Base-by-base conservation (phyloP, 2,888 invertebrate genomes). In the Pomacea canaliculata region DNA sequence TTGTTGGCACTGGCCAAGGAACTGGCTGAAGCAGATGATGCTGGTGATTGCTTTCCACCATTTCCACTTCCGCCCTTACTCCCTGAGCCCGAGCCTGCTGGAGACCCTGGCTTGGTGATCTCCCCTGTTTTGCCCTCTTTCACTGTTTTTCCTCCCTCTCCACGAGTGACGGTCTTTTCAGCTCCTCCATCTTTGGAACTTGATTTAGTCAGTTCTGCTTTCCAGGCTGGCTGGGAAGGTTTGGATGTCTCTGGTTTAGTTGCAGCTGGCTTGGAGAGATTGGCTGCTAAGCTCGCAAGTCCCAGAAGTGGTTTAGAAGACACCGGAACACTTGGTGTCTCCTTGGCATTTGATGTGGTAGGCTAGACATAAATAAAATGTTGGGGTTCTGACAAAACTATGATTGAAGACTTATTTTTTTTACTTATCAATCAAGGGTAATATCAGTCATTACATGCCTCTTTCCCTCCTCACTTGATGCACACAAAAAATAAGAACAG, bases 1-100 rank as follows among this genome's bases (percentile, higher is more conserved):
- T 95, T 95, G 88, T 96, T 96, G 46, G 95, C 95, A 78, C 94
- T 94, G 48, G 88, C 89, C 60, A 89, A 82, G 0, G 88, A 82
- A 65, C 80, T 82, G 37, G 76, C 76, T 16, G 78, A 83, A 76
- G 60, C 85, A 46, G 79, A 73, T n/a, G 78, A 83, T 77, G 60
- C 85, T 59, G 79, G 71, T 16, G 77, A 74, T 23, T 79, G 77
- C 49, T 78, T 79, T 62, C 73, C 77, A 48, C 77, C 70, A 46
- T 60, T 77, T 23, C 77, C 78, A 65, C 27, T 70, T 3, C 66
- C 37, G 37, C 60, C 48, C n/a, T 60, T 71, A 18, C 66, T 37
- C 13, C 72, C 63, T 16, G 79, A 76, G 16, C 56, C 73, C 19
- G 77, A 75, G 27, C 69, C 71, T 4, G 72, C 56, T 49, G 77